Evolutionary conservation across 2,888 invertebrate species (phyloP).

Genomic region (Blera fallax): DNA sequence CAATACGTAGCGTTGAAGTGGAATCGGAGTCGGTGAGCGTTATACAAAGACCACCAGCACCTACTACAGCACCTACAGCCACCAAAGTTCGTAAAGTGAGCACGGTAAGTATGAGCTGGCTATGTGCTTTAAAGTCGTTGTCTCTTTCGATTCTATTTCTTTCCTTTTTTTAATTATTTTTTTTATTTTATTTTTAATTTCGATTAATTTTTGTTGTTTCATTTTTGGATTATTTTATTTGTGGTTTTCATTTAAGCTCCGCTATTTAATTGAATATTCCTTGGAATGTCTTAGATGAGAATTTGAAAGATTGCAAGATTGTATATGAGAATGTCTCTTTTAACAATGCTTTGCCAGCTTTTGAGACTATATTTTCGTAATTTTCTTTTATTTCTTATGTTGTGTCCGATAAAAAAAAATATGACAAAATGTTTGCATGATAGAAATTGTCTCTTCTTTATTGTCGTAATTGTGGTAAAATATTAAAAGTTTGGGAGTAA

Average conservation of each 20-base stretch:
- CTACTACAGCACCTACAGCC: constrained; percentile 82
- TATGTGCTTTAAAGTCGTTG: constrained; percentile 75
- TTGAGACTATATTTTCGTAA: constrained; percentile 11
- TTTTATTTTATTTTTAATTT: constrained; percentile 46
- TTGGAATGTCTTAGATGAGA: constrained; percentile 54
- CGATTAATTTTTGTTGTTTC: constrained; percentile 38
- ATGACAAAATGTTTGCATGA: constrained; percentile 36
- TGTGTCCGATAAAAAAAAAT: constrained; percentile 3
- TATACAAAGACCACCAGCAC: constrained; percentile 84
- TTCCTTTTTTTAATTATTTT: constrained; percentile 49
- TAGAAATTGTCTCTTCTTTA: neutral
- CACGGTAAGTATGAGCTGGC: constrained; percentile 88
- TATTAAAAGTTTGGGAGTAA: neutral
- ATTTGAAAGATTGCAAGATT: constrained; percentile 33
- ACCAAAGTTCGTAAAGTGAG: constrained; percentile 94
- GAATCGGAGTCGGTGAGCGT: constrained; percentile 96
- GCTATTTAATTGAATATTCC: constrained; percentile 56
- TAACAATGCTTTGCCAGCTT: constrained; percentile 60
- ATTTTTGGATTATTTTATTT: constrained; percentile 42
- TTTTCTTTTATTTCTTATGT: constrained; percentile 4
- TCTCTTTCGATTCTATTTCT: constrained; percentile 73
- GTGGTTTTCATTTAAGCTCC: constrained; percentile 57
- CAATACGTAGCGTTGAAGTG: constrained; percentile 93
- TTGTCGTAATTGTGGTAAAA: constrained; percentile 1
- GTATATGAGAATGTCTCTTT: constrained; percentile 50